Percentiles rank a stretch among this genome's conserved stretches.
These are phyloP conservation scores for Dysidea cf. avara DNA, from an alignment of 37 sponge, comb jelly and placozoan species.

Conservation along the genomic window DNA sequence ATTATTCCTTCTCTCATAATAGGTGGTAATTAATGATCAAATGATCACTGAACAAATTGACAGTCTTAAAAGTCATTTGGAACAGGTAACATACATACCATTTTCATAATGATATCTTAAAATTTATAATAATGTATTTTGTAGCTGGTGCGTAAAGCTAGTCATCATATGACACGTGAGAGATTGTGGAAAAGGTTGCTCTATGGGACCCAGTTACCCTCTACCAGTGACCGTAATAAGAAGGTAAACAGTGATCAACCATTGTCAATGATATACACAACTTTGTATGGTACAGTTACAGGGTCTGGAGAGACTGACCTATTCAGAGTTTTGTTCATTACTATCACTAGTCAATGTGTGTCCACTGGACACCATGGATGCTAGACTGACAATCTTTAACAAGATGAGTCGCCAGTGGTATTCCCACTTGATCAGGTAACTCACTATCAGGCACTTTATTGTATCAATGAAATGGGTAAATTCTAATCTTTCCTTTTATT, in stretches of 20 bases:
- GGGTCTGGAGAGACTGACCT: slow-evolving; percentile 23
- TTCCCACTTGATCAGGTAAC: slow-evolving; percentile 44
- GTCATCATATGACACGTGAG: slow-evolving; percentile 48
- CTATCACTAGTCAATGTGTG: slow-evolving; percentile 39
- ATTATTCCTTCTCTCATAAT: too few species aligned
- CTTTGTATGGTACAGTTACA: too few species aligned
- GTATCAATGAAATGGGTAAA: neutral
- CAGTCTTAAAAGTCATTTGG: neutral
- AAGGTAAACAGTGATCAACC: too few species aligned
- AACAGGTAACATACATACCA: too few species aligned
- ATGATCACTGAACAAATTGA: neutral
- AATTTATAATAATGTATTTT: too few species aligned
- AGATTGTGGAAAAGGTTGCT: slow-evolving; percentile 74
- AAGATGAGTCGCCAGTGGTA: slow-evolving; percentile 49
- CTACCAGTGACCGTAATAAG: too few species aligned
- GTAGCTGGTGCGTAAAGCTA: slow-evolving; percentile 4
- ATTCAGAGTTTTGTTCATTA: slow-evolving; percentile 44
- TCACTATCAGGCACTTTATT: neutral
- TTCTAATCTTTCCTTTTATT: neutral
- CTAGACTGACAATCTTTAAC: slow-evolving; percentile 14
- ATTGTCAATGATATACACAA: too few species aligned
- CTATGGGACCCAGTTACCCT: slow-evolving; percentile 55
- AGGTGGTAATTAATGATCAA: slow-evolving; percentile 5
- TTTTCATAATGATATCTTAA: too few species aligned
- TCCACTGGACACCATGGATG: slow-evolving; percentile 44